phyloP scores from a whole-genome alignment of 1,140 invertebrate genomes.

The Megalonaias nervosa region DNA sequence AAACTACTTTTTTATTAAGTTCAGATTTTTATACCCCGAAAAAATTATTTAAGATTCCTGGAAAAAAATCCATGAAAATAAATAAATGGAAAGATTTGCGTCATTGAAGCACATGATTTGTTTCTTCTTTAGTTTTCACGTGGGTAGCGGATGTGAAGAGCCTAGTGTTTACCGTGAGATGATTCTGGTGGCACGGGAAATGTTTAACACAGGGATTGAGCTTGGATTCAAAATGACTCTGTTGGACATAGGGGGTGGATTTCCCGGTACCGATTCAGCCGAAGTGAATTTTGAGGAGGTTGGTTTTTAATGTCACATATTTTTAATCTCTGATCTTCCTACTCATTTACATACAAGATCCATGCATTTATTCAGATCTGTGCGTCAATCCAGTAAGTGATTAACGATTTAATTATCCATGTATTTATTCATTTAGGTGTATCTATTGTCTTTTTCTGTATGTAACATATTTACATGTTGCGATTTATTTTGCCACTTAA shows the following conservation, averaged over 20 bases:
- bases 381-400: not conserved
- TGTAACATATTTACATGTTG: too few species aligned
- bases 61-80: too few species aligned
- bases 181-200: conserved; percentile 53
- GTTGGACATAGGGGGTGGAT: conserved; percentile 71
- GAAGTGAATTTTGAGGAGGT: conserved; percentile 32
- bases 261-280: conserved; percentile 62
- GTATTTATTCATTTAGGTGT: not conserved
- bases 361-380: not conserved
- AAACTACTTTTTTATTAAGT: too few species aligned
- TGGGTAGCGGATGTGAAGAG: conserved; percentile 71
- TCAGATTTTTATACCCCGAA: too few species aligned
- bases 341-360: not conserved
- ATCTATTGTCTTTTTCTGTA: too few species aligned
- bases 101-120: conserved; percentile 14
- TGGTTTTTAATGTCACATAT: not conserved
- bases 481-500: too few species aligned
- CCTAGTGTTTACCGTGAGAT: conserved; percentile 62
- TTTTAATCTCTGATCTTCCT: too few species aligned
- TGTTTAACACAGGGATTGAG: conserved; percentile 64
- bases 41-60: too few species aligned
- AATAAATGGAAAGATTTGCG: too few species aligned
- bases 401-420: not conserved
- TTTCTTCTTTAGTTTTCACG: conserved; percentile 64
- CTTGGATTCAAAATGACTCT: conserved; percentile 65